Evolutionary conservation across 1,140 invertebrate genomes (phyloP).

Genomic region (Leptinotarsa texana): DNA sequence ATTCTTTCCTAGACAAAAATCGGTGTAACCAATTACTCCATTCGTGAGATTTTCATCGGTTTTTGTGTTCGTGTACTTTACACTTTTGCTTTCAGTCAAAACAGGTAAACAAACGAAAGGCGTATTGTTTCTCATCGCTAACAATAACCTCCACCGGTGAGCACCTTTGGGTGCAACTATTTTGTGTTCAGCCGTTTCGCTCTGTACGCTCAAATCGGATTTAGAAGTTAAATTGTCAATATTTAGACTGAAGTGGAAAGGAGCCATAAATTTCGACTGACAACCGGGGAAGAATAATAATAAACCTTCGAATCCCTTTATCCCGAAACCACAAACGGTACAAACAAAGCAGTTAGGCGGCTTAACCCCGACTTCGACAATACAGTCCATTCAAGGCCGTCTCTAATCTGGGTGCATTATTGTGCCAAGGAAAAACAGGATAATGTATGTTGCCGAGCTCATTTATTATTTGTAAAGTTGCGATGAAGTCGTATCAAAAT

Average conservation of each 20-base stretch:
- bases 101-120: slow-evolving; percentile 17
- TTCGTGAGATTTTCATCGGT: slow-evolving; percentile 15
- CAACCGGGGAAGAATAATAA: slow-evolving; percentile 18
- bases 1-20: slow-evolving; percentile 1
- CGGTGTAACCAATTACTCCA: slow-evolving; percentile 8
- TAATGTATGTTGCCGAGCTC: background rate
- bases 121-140: slow-evolving; percentile 7
- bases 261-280: slow-evolving; percentile 9
- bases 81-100: slow-evolving; percentile 15
- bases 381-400: slow-evolving; percentile 15
- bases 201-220: slow-evolving; percentile 15
- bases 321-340: slow-evolving; percentile 14
- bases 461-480: background rate
- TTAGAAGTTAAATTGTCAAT: slow-evolving; percentile 20
- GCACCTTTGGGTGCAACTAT: slow-evolving; percentile 10
- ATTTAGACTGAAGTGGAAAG: slow-evolving; percentile 20
- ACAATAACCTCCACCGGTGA: background rate
- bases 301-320: slow-evolving; percentile 18
- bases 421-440: background rate
- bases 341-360: slow-evolving; percentile 21
- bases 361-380: slow-evolving; percentile 9
- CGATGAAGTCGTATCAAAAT: slow-evolving; percentile 3
- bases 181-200: background rate
- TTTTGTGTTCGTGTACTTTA: slow-evolving; percentile 4
- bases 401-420: slow-evolving; percentile 2